phyloP scores from a whole-genome alignment of 2,888 invertebrate genomes.

The Drosophila histrio region DNA sequence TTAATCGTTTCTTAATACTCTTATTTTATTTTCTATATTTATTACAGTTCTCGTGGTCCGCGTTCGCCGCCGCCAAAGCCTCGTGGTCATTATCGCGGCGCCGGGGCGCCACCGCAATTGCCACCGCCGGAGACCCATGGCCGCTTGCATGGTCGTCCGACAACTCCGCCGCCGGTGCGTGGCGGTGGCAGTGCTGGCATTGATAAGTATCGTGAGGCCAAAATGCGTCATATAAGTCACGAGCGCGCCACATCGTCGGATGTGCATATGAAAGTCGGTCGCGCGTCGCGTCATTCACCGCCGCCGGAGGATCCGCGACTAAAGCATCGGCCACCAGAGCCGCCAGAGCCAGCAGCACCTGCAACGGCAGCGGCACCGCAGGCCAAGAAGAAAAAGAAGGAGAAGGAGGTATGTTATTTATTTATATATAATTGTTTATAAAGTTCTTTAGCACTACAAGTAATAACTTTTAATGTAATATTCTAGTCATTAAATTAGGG shows the following conservation, averaged over 20 bases:
- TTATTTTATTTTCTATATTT: background rate
- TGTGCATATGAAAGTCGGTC: conserved; percentile 78
- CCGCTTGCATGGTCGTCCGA: conserved; percentile 81
- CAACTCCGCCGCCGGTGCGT: conserved; percentile 77
- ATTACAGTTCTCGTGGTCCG: conserved; percentile 76
- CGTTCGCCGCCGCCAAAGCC: conserved; percentile 84
- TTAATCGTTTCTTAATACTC: background rate
- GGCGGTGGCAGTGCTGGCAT: conserved; percentile 41
- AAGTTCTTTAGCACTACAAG: too few relatives aligned
- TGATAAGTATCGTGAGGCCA: conserved; percentile 83
- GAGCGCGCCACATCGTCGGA: conserved; percentile 78
- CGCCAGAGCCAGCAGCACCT: conserved; percentile 84
- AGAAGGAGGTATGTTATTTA: conserved; percentile 82
- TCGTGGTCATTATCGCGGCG: conserved; percentile 80
- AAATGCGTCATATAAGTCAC: conserved; percentile 72
- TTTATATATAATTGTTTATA: too few relatives aligned
- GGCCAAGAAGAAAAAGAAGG: conserved; percentile 84
- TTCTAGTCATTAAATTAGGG: too few relatives aligned
- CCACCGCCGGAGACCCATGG: conserved; percentile 73
- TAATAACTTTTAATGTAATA: too few relatives aligned
- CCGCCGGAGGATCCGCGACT: conserved; percentile 87
- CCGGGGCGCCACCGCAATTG: conserved; percentile 66
- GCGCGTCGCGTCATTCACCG: conserved; percentile 84
- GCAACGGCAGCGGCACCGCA: conserved; percentile 79
- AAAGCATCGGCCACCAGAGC: conserved; percentile 85